Conservation (phyloP, 2,888 invertebrate species). For the Neoascia interrupta region DNA sequence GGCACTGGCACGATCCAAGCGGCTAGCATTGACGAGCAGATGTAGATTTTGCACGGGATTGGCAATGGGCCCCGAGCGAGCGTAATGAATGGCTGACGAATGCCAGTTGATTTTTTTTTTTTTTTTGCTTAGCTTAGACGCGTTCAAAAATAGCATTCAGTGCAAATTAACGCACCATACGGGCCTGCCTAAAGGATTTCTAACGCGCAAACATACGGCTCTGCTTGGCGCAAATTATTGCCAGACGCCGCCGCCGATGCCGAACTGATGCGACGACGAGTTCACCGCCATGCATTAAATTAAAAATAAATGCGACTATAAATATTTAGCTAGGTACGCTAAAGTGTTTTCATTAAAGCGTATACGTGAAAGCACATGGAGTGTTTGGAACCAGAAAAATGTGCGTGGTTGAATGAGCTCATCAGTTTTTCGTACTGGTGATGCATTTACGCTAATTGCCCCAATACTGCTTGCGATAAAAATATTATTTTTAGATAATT, state of each 20-base stretch:
- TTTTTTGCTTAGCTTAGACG: no score
- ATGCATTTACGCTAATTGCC: conserved; percentile 57
- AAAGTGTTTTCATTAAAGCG: no score
- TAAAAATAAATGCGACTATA: conserved; percentile 43
- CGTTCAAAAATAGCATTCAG: conserved; percentile 58
- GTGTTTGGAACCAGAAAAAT: no score
- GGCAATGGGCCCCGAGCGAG: conserved; percentile 53
- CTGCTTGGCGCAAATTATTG: conserved; percentile 40
- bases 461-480: neutral
- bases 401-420: conserved; percentile 33
- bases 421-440: conserved; percentile 51
- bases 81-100: conserved; percentile 66
- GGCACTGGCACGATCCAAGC: conserved; percentile 48
- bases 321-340: no score
- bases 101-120: no score
- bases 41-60: conserved; percentile 59
- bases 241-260: conserved; percentile 39
- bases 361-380: no score
- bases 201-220: conserved; percentile 37
- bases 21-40: conserved; percentile 49
- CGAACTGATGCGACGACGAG: conserved; percentile 46
- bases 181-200: conserved; percentile 41
- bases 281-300: conserved; percentile 60
- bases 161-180: conserved; percentile 53
- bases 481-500: no score